Base-by-base conservation (phyloP, 1,140 invertebrate species). In the Anastatus disparis region DNA sequence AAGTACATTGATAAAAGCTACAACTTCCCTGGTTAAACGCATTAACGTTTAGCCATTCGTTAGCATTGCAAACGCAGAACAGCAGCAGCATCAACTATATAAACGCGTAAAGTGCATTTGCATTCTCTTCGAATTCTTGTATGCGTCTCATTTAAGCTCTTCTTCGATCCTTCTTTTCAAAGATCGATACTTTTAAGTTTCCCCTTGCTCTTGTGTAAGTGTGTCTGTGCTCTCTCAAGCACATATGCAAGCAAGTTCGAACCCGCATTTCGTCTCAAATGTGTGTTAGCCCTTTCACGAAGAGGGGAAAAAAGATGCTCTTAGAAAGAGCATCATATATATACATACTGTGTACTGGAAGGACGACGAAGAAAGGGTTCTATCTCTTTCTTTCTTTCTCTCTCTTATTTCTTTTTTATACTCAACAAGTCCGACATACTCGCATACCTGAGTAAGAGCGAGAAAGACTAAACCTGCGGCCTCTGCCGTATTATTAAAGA, bases 401-500 rank as follows among this genome's bases (percentile, higher is more conserved):
- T n/a, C 15, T 44, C 42, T n/a, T 13, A 9, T 10, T 35, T 3
- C 59, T 59, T 22, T 59, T 42, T 62, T 42, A 44, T 50, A 72
- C 48, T 72, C 68, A 59, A 67, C 66, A 50, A 66, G 74, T 38
- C 70, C 65, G 69, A 67, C n/a, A n/a, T n/a, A n/a, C 72, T 74
- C 71, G 75, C 76, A 79, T 78, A 78, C 77, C 78, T 79, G 78
- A 74, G n/a, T n/a, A n/a, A 59, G 75, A 55, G 65, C 74, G 74
- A 68, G 65, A 68, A n/a, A n/a, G n/a, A n/a, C n/a, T n/a, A n/a
- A n/a, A 61, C 73, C 74, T 73, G 70, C 70, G 68, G 72, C 62
- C 69, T 75, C 72, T n/a, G 75, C 73, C 74, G 74, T 79, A 73
- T 80, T 80, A 80, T 80, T 80, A 80, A 80, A 79, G 79, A 78